Conservation (phyloP, 2,888 invertebrate species). For the Cryptophagus acutangulus region DNA sequence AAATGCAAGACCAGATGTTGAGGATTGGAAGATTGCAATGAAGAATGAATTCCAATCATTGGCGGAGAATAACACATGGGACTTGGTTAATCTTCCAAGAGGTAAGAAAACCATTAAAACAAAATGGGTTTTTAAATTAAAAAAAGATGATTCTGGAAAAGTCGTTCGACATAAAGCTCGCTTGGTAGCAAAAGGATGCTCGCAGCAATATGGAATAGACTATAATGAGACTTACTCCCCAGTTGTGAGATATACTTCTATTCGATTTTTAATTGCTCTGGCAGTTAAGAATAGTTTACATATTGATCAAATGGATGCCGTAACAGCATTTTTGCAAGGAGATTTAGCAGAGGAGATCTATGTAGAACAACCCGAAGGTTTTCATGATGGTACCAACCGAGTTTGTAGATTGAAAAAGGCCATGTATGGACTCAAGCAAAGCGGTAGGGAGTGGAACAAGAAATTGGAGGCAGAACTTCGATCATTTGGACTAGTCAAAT, state of each 20-base stretch:
- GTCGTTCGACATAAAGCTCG: conserved; percentile 7
- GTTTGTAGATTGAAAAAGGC: conserved; percentile 12
- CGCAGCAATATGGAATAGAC: conserved; percentile 4
- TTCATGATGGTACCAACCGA: conserved; percentile 8
- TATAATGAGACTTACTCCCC: conserved; percentile 7
- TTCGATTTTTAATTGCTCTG: conserved; percentile 10
- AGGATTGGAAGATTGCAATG: conserved; percentile 16
- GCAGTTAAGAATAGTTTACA: conserved; percentile 7
- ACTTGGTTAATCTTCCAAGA: not conserved
- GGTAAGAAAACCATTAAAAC: not conserved
- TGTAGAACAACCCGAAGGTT: conserved; percentile 10
- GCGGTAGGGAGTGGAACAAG: conserved; percentile 14
- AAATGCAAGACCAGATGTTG: conserved; percentile 9
- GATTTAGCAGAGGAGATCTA: conserved; percentile 13
- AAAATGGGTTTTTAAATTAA: conserved; percentile 1
- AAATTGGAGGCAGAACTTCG: conserved; percentile 11
- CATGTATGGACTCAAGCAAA: conserved; percentile 18
- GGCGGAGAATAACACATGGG: conserved; percentile 15
- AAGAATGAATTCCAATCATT: conserved; percentile 15
- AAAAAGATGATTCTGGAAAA: not conserved
- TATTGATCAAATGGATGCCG: conserved; percentile 13
- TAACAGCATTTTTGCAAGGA: conserved; percentile 13
- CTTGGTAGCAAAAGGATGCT: conserved; percentile 5
- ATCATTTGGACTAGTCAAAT: not conserved
- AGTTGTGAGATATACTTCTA: conserved; percentile 2